Evolutionary conservation across 2,888 invertebrate genomes (phyloP), one percentile per base, ranked within the genome.

Genomic region (Galerucella nymphaeae): DNA sequence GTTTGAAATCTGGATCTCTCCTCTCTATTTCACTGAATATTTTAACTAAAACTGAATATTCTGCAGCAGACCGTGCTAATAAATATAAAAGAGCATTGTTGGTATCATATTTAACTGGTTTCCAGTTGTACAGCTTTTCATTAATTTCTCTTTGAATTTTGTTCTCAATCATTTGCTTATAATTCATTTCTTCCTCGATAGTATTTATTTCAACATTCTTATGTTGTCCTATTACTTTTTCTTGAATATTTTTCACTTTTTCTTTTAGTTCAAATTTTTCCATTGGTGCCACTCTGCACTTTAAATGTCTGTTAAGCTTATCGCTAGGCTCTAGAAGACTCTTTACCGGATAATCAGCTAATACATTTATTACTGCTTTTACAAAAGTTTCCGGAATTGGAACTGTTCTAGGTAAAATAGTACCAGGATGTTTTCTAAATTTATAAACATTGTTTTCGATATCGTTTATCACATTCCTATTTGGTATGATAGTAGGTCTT

Each of bases 391-490:
- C 85, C 0, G 95, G 95, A 14, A 94, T 81, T 3, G 84, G 75
- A 0, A 90, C 87, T 2, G 87, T 82, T 79, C 87, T 90, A 0
- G 88, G 85, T 76, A 88, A 88, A 1, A 90, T 86, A 62, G 91
- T 88, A 38, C 96, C 96, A 0, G 94, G 93, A 87, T 96, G 95
- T 72, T 90, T 89, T 66, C 90, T 89, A 0, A 93, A 91, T 84
- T 93, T 93, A 18, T 88, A 81, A 74, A 85, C 87, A 71, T 89
- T 85, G 48, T 89, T 88, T 62, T 89, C 87, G 59, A 92, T 87
- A 77, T 85, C 85, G 42, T 88, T 86, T 68, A 87, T 84, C 4
- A 91, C 82, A 62, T 80, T 84, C 38, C 88, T 85, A 78, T 90
- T 89, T n/a, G 91, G 85, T 77, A 88, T 87, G 1, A 90, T 87